phyloP scores from a whole-genome alignment of 2,888 invertebrate genomes.

The Pollenia griseotomentosa region DNA sequence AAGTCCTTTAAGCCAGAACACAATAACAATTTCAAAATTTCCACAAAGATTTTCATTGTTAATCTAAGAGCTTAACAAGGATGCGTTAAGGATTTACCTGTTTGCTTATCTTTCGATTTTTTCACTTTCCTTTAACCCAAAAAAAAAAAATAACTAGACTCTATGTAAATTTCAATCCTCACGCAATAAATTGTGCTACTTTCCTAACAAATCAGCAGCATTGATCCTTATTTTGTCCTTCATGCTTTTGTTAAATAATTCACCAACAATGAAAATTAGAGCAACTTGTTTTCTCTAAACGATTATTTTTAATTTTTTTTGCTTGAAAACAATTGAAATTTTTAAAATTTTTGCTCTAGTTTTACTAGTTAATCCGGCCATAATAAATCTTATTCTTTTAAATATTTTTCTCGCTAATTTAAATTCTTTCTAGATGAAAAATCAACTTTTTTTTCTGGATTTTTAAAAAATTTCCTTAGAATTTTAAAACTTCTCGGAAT shows the following conservation, averaged over 20 bases:
- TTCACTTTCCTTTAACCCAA: background rate
- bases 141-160: background rate
- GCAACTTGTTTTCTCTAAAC: conserved; percentile 72
- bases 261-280: conserved; percentile 80
- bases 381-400: conserved; percentile 50
- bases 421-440: background rate
- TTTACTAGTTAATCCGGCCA: conserved; percentile 53
- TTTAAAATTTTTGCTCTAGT: conserved; percentile 61
- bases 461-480: conserved; percentile 20
- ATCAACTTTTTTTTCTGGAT: background rate
- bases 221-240: conserved; percentile 55
- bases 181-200: background rate
- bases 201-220: background rate
- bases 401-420: conserved; percentile 8
- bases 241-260: conserved; percentile 75
- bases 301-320: conserved; percentile 15
- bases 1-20: background rate
- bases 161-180: background rate
- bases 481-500: conserved; percentile 8
- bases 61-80: conserved; percentile 44
- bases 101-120: conserved; percentile 15
- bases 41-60: conserved; percentile 53
- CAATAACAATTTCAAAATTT: conserved; percentile 37
- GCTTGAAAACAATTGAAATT: conserved; percentile 30
- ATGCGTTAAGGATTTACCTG: conserved; percentile 55